Evolutionary conservation across 1,140 invertebrate genomes (phyloP).

Genomic region (Drepana arcuata): DNA sequence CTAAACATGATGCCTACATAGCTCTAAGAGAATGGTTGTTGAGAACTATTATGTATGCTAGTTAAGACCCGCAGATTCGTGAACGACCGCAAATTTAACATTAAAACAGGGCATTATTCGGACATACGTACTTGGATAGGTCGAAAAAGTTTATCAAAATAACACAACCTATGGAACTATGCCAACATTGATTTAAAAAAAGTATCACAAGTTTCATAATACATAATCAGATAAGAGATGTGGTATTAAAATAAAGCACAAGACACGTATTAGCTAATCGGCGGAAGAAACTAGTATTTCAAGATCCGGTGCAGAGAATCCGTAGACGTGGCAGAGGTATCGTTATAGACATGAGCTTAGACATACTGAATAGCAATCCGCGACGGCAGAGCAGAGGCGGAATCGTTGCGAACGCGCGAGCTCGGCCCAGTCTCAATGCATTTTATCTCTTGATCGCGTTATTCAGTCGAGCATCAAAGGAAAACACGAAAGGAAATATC

Average conservation of each 20-base stretch:
- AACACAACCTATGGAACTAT: conserved; percentile 13
- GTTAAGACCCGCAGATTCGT: no score
- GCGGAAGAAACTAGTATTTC: no score
- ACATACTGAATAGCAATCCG: conserved; percentile 35
- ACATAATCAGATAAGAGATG: no score
- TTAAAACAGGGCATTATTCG: conserved; percentile 2
- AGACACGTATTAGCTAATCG: no score
- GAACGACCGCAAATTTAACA: conserved; percentile 30
- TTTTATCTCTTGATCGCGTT: conserved; percentile 67
- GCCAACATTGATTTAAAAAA: conserved; percentile 21
- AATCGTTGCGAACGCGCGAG: conserved; percentile 19
- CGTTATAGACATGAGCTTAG: conserved; percentile 6
- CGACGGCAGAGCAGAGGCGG: conserved; percentile 26
- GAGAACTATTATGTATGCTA: no score
- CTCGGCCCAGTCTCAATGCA: conserved; percentile 31
- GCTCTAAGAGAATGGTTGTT: no score
- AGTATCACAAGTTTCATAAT: no score
- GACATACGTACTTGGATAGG: conserved; percentile 1
- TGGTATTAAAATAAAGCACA: no score
- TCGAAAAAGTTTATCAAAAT: conserved; percentile 11
- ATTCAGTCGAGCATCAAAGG: conserved; percentile 63
- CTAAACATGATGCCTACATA: conserved; percentile 37
- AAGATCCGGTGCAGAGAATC: conserved; percentile 3
- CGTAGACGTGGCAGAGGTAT: conserved; percentile 9
- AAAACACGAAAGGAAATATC: conserved; percentile 53